Percentiles rank a stretch among this genome's conserved stretches.
Evolutionary conservation across 1,140 invertebrate species (phyloP).

Genomic region (Hyphantria cunea): DNA sequence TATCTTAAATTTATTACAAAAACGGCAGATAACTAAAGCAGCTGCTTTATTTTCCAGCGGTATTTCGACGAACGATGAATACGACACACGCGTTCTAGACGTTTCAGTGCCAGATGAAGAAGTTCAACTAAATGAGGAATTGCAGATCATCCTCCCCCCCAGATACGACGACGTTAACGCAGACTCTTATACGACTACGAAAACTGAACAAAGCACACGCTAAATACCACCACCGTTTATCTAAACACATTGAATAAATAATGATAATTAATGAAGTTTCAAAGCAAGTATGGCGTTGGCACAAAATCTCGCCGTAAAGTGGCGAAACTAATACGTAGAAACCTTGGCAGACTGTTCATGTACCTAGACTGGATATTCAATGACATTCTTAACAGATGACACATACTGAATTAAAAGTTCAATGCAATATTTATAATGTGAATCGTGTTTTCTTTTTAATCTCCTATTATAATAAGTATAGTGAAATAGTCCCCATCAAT

Average conservation of each 20-base stretch:
- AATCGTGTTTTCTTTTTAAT: not conserved
- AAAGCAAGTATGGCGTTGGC: slow-evolving; percentile 11
- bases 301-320: slow-evolving; percentile 39
- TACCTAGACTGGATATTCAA: slow-evolving; percentile 53
- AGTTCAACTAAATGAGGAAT: slow-evolving; percentile 59
- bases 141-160: slow-evolving; percentile 71
- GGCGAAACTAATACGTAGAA: slow-evolving; percentile 35
- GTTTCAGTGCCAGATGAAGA: slow-evolving; percentile 61
- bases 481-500: not conserved
- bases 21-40: too few relatives aligned
- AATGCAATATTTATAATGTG: not conserved
- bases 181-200: slow-evolving; percentile 45
- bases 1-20: too few relatives aligned
- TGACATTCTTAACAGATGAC: slow-evolving; percentile 39
- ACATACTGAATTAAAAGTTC: slow-evolving; percentile 5
- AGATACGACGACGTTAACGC: slow-evolving; percentile 61
- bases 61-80: slow-evolving; percentile 47
- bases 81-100: slow-evolving; percentile 45
- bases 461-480: not conserved
- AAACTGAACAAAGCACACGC: slow-evolving; percentile 21
- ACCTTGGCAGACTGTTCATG: slow-evolving; percentile 48
- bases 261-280: slow-evolving; percentile 32
- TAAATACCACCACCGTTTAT: not conserved
- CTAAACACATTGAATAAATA: too few relatives aligned
- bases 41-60: slow-evolving; percentile 43